Conservation (phyloP, 92 coral and sea anemone genomes). For the Montipora capitata region DNA sequence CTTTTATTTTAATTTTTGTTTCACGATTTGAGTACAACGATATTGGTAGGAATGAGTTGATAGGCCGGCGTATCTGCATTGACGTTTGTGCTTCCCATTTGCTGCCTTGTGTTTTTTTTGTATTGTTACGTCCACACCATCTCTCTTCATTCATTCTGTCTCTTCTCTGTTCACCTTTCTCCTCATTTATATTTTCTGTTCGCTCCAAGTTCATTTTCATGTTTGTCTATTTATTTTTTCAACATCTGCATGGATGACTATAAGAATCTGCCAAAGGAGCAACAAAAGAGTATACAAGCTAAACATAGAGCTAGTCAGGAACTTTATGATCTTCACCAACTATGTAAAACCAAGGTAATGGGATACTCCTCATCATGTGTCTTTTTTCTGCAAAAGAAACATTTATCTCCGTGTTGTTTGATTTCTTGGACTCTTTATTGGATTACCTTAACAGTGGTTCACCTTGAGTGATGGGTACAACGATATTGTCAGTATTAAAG, state of each 20-base stretch:
- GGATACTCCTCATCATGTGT: not conserved
- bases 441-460: no score
- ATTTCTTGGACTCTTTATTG: not conserved
- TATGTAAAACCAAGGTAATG: conserved; percentile 74
- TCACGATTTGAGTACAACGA: no score
- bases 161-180: no score
- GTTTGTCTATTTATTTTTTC: not conserved
- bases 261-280: conserved; percentile 87
- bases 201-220: not conserved
- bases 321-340: conserved; percentile 84
- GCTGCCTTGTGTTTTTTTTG: not conserved
- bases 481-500: no score
- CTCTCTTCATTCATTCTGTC: no score
- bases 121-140: not conserved
- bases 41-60: no score
- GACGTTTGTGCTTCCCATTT: no score
- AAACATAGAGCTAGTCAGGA: conserved; percentile 90
- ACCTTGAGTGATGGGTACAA: no score
- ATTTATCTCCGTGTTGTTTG: not conserved
- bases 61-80: no score
- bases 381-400: not conserved
- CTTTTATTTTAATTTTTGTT: no score
- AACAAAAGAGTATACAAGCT: conserved; percentile 81
- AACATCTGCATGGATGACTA: not conserved
- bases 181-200: not conserved